Evolutionary conservation across 2,888 invertebrate species (phyloP).

Genomic region (Pammene fasciana): DNA sequence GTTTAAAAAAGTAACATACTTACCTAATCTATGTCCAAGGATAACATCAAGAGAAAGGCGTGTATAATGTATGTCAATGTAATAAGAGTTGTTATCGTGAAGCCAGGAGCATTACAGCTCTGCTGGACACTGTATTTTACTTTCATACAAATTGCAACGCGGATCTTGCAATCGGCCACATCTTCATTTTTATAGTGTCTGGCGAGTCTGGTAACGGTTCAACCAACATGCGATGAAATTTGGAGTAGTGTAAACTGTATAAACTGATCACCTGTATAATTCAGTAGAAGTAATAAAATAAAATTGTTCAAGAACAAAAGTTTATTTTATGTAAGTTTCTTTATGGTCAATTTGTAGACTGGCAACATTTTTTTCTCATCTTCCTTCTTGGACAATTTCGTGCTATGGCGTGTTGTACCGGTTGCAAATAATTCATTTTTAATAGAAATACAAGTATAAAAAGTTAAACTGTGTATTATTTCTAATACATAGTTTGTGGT

Average conservation of each 20-base stretch:
- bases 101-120: background rate
- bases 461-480: too few species aligned
- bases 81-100: slow-evolving; percentile 1
- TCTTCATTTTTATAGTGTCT: slow-evolving; percentile 31
- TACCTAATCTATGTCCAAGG: background rate
- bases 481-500: too few species aligned
- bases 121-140: background rate
- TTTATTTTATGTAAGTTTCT: too few species aligned
- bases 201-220: slow-evolving; percentile 20
- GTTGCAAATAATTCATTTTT: too few species aligned
- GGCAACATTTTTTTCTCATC: too few species aligned
- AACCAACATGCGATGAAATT: slow-evolving; percentile 17
- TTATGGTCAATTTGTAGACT: too few species aligned
- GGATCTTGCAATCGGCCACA: slow-evolving; percentile 11
- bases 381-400: too few species aligned
- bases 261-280: background rate
- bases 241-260: slow-evolving; percentile 6
- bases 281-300: too few species aligned
- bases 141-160: slow-evolving; percentile 9
- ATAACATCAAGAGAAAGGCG: background rate
- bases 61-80: slow-evolving; percentile 3
- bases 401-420: too few species aligned
- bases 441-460: too few species aligned
- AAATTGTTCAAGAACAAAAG: too few species aligned
- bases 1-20: too few species aligned